Percentiles rank a stretch among this genome's conserved stretches.
phyloP scores from a whole-genome alignment of 1,140 invertebrate genomes.

The Drepana arcuata region DNA sequence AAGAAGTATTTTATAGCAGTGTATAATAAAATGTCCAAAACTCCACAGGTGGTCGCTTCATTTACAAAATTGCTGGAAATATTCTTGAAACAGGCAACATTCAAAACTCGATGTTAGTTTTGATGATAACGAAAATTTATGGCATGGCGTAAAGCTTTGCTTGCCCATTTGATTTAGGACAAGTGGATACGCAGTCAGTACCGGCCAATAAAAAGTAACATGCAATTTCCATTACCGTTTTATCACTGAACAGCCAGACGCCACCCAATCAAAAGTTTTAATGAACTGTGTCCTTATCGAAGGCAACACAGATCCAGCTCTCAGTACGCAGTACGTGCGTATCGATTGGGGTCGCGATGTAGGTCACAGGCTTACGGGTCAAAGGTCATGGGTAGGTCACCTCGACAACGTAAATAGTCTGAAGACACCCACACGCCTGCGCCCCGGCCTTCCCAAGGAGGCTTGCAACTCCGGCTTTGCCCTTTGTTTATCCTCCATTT shows the following conservation, averaged over 20 bases:
- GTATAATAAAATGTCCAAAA: too few relatives aligned
- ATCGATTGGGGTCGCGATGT: constrained; percentile 50
- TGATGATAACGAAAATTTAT: too few relatives aligned
- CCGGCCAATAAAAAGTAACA: constrained; percentile 5
- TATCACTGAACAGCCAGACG: constrained; percentile 7
- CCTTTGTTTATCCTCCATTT: constrained; percentile 9
- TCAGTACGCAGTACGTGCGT: constrained; percentile 12
- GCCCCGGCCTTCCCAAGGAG: background rate
- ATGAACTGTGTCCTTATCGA: constrained; percentile 20
- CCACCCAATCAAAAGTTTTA: constrained; percentile 19
- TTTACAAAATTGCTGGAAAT: constrained; percentile 6
- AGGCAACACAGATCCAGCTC: constrained; percentile 14
- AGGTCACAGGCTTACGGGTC: constrained; percentile 53
- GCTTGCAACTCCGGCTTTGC: constrained; percentile 6
- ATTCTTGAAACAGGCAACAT: too few relatives aligned
- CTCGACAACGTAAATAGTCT: constrained; percentile 22
- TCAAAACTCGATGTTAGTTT: too few relatives aligned
- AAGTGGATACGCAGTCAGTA: too few relatives aligned
- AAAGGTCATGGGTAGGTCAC: constrained; percentile 64
- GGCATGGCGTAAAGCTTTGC: too few relatives aligned
- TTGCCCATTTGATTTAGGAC: too few relatives aligned
- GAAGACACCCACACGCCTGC: constrained; percentile 4
- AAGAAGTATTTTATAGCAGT: too few relatives aligned
- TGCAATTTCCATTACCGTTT: constrained; percentile 14
- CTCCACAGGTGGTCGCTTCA: too few relatives aligned